Evolutionary conservation across 2,888 invertebrate genomes (phyloP), one percentile per base, ranked within the genome.

Genomic region (Diogma glabrata): DNA sequence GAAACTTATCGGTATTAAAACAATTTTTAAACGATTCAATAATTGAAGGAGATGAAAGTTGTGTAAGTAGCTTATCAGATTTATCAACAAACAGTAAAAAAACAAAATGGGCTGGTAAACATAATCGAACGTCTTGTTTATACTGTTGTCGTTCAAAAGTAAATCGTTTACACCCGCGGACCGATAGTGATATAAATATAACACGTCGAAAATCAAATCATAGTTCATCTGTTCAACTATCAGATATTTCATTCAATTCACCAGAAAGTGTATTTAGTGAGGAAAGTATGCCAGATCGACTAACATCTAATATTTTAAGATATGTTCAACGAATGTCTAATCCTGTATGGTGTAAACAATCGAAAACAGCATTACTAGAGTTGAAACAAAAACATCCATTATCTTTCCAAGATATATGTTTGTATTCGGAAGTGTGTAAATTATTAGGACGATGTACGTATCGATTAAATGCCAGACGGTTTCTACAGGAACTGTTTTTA

Each of bases 401-500:
- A 26, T 72, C 79, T 55, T 87, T 87, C 70, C 81, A 88, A 70
- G 90, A 91, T 64, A 74, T 88, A 53, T 96, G 96, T 69, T 77
- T 95, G 16, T 96, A 92, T 72, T 93, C 92, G 0, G 95, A 96
- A 67, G 84, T 93, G 12, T 85, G 88, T 65, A 81, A 80, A 55
- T 74, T 88, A 52, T 72, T 95, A 51, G 81, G 87, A 1, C 77
- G 80, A 50, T 85, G 84, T 65, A 83, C 85, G 40, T 93, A 90
- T 69, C 80, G 91, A 63, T 73, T 93, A 63, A 78, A 80, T 54
- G 84, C 91, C 3, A 76, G 95, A 10, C 78, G 92, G 51, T 90
- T 94, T 68, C 73, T 96, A 24, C 95, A 96, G 67, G 96, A 96
- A 67, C 74, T 96, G 30, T 96, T 96, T 69, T 75, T 90, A 49